These are phyloP conservation scores for Oceanites oceanicus DNA, from an alignment of 2,113 vertebrate species.

Conservation along the genomic window DNA sequence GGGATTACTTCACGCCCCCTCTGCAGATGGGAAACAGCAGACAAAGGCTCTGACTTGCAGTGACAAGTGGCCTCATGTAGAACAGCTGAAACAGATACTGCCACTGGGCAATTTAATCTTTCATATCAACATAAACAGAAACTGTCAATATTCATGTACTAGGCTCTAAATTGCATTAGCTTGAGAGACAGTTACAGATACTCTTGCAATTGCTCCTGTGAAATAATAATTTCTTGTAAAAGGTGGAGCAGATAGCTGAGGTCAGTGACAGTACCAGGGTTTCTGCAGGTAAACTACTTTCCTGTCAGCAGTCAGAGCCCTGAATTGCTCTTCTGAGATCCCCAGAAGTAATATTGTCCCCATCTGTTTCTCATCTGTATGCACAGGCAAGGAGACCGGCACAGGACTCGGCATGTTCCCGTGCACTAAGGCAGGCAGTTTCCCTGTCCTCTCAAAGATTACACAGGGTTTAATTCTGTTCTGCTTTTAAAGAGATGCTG, in stretches of 20 bases:
- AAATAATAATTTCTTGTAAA: not conserved
- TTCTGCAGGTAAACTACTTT: not conserved
- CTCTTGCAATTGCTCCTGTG: not conserved
- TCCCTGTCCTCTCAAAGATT: not conserved
- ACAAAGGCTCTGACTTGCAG: not conserved
- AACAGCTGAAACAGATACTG: conserved; percentile 12
- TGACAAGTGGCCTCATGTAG: conserved; percentile 1
- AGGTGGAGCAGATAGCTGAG: not conserved
- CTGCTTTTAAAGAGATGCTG: not conserved
- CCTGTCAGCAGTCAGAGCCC: not conserved
- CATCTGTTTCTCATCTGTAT: not conserved
- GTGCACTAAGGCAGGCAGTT: not conserved
- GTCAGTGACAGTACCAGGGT: not conserved
- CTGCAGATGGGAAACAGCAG: not conserved
- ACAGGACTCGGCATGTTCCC: accelerated
- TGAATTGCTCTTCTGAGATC: not conserved
- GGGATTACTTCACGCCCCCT: not conserved
- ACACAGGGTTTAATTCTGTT: not conserved
- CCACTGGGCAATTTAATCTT: not conserved
- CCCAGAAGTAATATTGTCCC: not conserved
- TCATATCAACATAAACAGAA: conserved; percentile 11
- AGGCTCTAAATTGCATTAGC: not conserved
- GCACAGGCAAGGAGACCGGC: not conserved
- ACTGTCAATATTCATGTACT: not conserved
- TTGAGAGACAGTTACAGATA: not conserved